A percentile compares a stretch with the other conserved stretches of the same genome.
These are phyloP conservation scores for Hirtodrosophila trivittata DNA, from an alignment of 2,888 invertebrate species.

Conservation along the genomic window DNA sequence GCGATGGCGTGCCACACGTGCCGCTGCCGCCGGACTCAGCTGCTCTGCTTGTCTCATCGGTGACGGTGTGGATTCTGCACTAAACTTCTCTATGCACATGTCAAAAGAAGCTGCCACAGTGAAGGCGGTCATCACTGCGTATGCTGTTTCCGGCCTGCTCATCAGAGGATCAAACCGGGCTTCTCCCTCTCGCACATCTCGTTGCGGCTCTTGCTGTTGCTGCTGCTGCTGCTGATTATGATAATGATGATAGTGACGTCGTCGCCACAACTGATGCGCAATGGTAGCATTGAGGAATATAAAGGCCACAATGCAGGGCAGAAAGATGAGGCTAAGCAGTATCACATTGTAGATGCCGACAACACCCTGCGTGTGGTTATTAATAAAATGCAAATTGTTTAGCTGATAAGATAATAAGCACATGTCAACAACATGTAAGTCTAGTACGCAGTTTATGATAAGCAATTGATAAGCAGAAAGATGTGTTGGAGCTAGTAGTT, in stretches of 20 bases:
- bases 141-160: constrained; percentile 36
- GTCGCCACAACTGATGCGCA: constrained; percentile 85
- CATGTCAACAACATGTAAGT: constrained; percentile 31
- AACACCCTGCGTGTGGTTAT: constrained; percentile 51
- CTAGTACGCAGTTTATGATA: constrained; percentile 10
- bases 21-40: constrained; percentile 49
- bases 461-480: constrained; percentile 10
- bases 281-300: constrained; percentile 85
- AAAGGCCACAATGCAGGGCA: constrained; percentile 84
- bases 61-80: background rate
- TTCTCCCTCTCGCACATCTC: too few species aligned
- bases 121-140: constrained; percentile 57
- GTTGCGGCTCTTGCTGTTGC: constrained; percentile 6
- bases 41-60: background rate
- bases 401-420: constrained; percentile 61
- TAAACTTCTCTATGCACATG: constrained; percentile 4
- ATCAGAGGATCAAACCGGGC: constrained; percentile 33
- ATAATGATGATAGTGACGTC: constrained; percentile 74
- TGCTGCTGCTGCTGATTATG: constrained; percentile 20
- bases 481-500: background rate
- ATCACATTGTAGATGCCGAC: constrained; percentile 76
- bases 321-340: constrained; percentile 83
- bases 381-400: constrained; percentile 50
- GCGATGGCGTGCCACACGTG: constrained; percentile 84
- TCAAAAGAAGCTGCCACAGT: constrained; percentile 50